These are phyloP conservation scores for Dufourea novaeangliae DNA, from an alignment of 1,140 invertebrate genomes.

Conservation along the genomic window DNA sequence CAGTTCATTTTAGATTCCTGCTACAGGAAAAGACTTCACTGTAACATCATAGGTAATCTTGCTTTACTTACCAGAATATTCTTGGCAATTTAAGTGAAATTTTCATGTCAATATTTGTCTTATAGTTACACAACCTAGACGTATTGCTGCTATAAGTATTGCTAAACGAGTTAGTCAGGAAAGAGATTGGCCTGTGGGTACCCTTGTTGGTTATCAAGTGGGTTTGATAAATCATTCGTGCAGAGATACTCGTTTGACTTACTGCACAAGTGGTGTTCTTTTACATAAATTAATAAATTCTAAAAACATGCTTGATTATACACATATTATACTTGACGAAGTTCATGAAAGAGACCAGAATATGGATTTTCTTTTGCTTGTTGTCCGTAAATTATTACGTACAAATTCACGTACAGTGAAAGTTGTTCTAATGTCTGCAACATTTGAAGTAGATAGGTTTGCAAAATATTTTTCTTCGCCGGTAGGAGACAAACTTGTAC, in stretches of 20 bases:
- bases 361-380: conserved; percentile 94
- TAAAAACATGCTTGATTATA: conserved; percentile 84
- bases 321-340: conserved; percentile 97
- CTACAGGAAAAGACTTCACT: conserved; percentile 83
- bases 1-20: conserved; percentile 93
- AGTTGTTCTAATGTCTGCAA: conserved; percentile 94
- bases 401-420: conserved; percentile 88
- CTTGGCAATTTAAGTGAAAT: neutral
- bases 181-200: conserved; percentile 88
- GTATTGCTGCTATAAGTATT: conserved; percentile 92
- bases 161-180: conserved; percentile 90
- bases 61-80: neutral
- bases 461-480: conserved; percentile 88
- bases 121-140: conserved; percentile 91
- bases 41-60: conserved; percentile 87
- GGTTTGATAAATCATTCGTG: conserved; percentile 84
- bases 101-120: conserved; percentile 1
- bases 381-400: conserved; percentile 91
- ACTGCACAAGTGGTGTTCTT: conserved; percentile 92
- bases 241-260: conserved; percentile 90
- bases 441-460: conserved; percentile 89
- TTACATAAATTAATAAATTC: conserved; percentile 88
- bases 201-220: conserved; percentile 92
- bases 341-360: conserved; percentile 98
- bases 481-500: conserved; percentile 75